A percentile compares a stretch with the other conserved stretches of the same genome.
phyloP scores from a whole-genome alignment of 2,113 vertebrate species.

The Gymnobelideus leadbeateri region DNA sequence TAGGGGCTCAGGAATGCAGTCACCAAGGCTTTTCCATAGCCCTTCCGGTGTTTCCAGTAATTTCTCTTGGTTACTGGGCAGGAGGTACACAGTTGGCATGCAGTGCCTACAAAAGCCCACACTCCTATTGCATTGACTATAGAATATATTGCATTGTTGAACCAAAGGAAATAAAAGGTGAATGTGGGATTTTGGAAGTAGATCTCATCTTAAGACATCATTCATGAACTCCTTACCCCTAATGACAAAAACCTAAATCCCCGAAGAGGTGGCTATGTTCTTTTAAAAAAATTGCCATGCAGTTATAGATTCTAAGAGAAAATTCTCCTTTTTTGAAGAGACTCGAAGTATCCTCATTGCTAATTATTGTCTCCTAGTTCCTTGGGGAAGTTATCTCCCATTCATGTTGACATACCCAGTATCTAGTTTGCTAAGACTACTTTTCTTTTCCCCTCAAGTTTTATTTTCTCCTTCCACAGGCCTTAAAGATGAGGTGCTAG shows the following conservation, averaged over 20 bases:
- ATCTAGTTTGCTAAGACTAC: not conserved
- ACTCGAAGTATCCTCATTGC: not conserved
- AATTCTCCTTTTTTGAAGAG: not conserved
- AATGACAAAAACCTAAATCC: not conserved
- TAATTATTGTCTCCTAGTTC: not conserved
- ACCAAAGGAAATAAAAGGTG: not conserved
- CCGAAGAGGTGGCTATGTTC: not conserved
- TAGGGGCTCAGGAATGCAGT: not conserved
- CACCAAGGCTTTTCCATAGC: not conserved
- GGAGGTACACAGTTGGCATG: not conserved
- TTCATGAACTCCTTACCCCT: not conserved
- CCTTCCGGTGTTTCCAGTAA: not conserved
- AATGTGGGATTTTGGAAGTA: not conserved
- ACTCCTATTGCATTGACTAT: not conserved
- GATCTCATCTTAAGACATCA: not conserved
- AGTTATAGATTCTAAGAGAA: not conserved
- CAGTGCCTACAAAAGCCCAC: not conserved
- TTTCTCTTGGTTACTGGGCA: not conserved
- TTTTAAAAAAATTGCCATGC: not conserved
- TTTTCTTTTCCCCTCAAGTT: not conserved
- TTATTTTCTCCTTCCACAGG: not conserved
- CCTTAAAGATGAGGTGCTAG: not conserved
- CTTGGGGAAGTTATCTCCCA: not conserved
- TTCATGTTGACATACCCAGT: not conserved
- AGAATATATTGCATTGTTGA: not conserved